Evolutionary conservation across 2,797 vertebrate genomes (phyloP).

Genomic region (Helarctos malayanus): DNA sequence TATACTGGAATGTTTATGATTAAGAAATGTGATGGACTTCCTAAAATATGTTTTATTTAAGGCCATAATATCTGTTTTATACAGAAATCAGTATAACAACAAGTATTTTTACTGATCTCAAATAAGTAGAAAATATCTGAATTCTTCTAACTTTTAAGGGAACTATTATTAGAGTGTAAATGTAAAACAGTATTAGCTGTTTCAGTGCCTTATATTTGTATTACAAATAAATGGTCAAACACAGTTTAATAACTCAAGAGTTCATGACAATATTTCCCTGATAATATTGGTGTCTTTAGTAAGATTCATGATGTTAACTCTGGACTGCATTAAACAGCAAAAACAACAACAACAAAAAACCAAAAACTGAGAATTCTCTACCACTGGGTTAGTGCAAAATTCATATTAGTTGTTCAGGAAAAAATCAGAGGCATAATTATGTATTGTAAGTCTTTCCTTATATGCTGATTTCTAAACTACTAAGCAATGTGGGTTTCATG

Average conservation of each 20-base stretch:
- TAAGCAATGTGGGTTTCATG: conserved; percentile 65
- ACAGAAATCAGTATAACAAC: neutral
- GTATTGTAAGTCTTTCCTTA: conserved; percentile 51
- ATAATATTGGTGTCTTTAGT: neutral
- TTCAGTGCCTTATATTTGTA: conserved; percentile 2
- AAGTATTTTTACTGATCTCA: neutral
- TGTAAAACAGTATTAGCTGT: neutral
- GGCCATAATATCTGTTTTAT: neutral
- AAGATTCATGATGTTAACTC: neutral
- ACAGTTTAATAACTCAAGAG: conserved; percentile 28
- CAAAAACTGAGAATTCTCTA: conserved; percentile 24
- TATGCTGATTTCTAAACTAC: conserved; percentile 71
- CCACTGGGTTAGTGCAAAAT: neutral
- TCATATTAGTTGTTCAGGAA: neutral
- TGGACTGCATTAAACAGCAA: neutral
- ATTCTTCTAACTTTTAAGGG: conserved; percentile 1
- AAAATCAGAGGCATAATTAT: conserved; percentile 50
- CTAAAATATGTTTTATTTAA: conserved; percentile 33
- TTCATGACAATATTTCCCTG: neutral
- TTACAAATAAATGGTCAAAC: neutral
- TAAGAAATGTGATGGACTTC: neutral
- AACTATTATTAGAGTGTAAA: neutral
- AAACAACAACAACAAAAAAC: neutral
- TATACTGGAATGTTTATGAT: neutral
- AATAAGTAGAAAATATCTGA: neutral